Evolutionary conservation across 2,797 vertebrate species (phyloP).

Genomic region (Neosilurus hyrtlii): DNA sequence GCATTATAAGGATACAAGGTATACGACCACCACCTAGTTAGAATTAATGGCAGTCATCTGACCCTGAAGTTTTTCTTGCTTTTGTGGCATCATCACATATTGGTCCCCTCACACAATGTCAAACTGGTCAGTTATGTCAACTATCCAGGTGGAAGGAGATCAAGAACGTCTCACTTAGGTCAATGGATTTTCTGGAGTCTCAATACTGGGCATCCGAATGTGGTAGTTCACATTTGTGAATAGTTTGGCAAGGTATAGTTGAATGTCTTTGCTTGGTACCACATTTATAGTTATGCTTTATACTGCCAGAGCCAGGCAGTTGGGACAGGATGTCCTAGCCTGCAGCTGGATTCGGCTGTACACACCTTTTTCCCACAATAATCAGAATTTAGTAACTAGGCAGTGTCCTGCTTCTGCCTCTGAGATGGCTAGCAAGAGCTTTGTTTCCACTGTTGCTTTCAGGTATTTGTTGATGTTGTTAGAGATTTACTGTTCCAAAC

Average conservation of each 20-base stretch:
- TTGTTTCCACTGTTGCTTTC: neutral
- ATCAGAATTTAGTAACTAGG: neutral
- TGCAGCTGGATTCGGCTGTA: neutral
- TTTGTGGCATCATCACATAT: neutral
- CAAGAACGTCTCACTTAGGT: neutral
- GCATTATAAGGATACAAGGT: neutral
- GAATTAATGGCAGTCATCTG: neutral
- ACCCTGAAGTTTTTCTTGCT: neutral
- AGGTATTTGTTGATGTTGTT: neutral
- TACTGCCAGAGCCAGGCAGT: neutral
- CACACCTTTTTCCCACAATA: neutral
- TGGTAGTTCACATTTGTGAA: neutral
- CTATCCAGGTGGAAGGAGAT: neutral
- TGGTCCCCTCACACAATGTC: neutral
- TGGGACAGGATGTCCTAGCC: neutral
- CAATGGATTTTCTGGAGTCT: neutral
- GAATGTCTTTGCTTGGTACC: neutral
- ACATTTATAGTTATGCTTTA: neutral
- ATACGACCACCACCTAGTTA: neutral
- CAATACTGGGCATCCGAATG: neutral
- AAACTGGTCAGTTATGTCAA: neutral
- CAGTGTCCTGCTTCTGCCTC: neutral
- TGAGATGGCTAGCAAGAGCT: neutral
- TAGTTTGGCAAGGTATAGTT: neutral
- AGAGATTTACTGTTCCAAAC: neutral